Conservation (phyloP, 2,797 vertebrate genomes). For the Phoebastria nigripes region DNA sequence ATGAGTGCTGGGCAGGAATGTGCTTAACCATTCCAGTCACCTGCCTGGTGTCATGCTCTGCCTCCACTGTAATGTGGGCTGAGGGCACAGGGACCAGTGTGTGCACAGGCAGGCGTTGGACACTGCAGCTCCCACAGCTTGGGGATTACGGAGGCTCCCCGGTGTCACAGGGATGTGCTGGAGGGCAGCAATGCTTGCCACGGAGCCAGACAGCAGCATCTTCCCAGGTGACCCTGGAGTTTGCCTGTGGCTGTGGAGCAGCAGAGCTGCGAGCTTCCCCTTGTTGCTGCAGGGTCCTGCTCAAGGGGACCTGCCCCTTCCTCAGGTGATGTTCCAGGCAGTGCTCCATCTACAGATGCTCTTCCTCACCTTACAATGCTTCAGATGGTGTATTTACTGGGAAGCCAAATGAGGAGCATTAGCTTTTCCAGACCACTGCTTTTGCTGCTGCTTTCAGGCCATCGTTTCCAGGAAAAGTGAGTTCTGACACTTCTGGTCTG, state of each 20-base stretch:
- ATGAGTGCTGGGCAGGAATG: neutral
- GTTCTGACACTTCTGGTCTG: rapidly evolving
- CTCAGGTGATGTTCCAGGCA: neutral
- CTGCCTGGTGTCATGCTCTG: neutral
- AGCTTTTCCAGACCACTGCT: neutral
- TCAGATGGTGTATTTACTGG: rapidly evolving
- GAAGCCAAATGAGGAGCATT: rapidly evolving
- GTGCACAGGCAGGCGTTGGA: rapidly evolving
- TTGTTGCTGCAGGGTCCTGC: neutral
- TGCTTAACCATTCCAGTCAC: conserved; percentile 20
- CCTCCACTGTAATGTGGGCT: neutral
- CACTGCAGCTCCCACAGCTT: rapidly evolving
- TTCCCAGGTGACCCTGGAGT: neutral
- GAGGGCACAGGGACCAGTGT: neutral
- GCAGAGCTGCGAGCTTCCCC: neutral
- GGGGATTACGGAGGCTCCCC: neutral
- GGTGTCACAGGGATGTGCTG: neutral
- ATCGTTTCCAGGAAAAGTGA: neutral
- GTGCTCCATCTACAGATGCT: neutral
- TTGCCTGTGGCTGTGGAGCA: neutral
- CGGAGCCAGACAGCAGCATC: neutral
- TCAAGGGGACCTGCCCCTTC: neutral
- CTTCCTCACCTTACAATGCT: neutral
- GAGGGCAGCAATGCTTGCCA: neutral
- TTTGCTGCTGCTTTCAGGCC: neutral